These are phyloP conservation scores for Drosophila ercepeae DNA, from an alignment of 1,140 invertebrate genomes.

Conservation along the genomic window DNA sequence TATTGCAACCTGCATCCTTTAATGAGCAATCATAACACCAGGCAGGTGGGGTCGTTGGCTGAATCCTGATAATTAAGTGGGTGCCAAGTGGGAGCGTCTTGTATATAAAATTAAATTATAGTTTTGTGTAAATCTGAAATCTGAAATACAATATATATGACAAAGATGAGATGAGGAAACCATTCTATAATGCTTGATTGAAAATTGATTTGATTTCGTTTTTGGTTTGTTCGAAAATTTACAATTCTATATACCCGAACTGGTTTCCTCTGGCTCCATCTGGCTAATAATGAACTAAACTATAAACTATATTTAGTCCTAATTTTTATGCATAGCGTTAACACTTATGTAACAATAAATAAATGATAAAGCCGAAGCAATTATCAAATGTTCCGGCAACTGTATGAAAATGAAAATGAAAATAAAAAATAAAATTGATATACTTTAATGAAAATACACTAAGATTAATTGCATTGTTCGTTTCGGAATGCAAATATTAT, in stretches of 20 bases:
- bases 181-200: conserved; percentile 3
- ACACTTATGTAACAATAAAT: conserved; percentile 55
- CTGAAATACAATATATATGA: not conserved
- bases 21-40: conserved; percentile 14
- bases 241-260: not conserved
- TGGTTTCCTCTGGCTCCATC: conserved; percentile 33
- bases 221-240: not conserved
- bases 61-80: conserved; percentile 69
- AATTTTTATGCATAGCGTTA: conserved; percentile 76
- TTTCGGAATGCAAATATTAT: conserved; percentile 40
- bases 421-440: conserved; percentile 8
- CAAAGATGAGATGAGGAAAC: conserved; percentile 15
- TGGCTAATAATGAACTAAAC: conserved; percentile 35
- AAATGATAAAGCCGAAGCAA: conserved; percentile 25
- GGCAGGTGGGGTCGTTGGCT: not conserved
- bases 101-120: conserved; percentile 45
- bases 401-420: conserved; percentile 29
- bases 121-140: conserved; percentile 24
- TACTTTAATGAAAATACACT: conserved; percentile 31
- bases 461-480: conserved; percentile 42
- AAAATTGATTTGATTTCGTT: not conserved
- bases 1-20: conserved; percentile 39
- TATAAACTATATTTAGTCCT: conserved; percentile 58
- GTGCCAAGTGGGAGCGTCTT: conserved; percentile 16
- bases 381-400: conserved; percentile 59